Evolutionary conservation across 1,140 invertebrate species (phyloP), one percentile per base, ranked within the genome.

Genomic region (Agraylea sexmaculata): DNA sequence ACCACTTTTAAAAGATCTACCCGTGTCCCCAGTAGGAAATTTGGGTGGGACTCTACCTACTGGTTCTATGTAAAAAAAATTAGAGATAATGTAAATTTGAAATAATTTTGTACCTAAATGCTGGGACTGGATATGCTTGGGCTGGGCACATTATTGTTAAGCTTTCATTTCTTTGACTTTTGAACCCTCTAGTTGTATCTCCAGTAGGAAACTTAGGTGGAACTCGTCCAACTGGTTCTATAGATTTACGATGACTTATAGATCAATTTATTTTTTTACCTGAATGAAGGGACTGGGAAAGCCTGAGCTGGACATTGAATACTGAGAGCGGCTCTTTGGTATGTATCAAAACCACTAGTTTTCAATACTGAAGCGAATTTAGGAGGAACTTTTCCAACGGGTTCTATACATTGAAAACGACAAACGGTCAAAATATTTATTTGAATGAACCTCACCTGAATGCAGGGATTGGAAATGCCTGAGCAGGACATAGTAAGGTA

Each of bases 11-110:
- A 74, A 75, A 45, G 69, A 74, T 51, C 69, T 71, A 66, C 69
- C 73, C 55, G 70, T 70, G 57, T 76, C 78, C 43, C 70, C 76
- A 46, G 76, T 75, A 29, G 78, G 78, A 56, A 87, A 73, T 61
- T 80, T 81, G 19, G 83, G 83, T 29, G 75, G 70, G 41, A 81
- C 80, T 51, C 75, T 75, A 56, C 77, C 77, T 47, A 86, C 71
- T 16, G 83, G 83, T 52, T 87, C 83, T 86, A 57, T 42, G 57
- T 54, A 59, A 46, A 57, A 28, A 22, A 37, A 29, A 11, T 40
- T 45, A 44, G 32, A 37, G 31, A 34, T 68, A 53, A 0, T 64
- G 64, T 49, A 37, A 23, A 15, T 37, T 37, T 37, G 3, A 25
- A 38, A 40, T 22, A 15, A 13, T 15, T 13, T 34, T 29, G 42